Evolutionary conservation across 2,888 invertebrate genomes (phyloP).

Genomic region (Papilio elwesi): DNA sequence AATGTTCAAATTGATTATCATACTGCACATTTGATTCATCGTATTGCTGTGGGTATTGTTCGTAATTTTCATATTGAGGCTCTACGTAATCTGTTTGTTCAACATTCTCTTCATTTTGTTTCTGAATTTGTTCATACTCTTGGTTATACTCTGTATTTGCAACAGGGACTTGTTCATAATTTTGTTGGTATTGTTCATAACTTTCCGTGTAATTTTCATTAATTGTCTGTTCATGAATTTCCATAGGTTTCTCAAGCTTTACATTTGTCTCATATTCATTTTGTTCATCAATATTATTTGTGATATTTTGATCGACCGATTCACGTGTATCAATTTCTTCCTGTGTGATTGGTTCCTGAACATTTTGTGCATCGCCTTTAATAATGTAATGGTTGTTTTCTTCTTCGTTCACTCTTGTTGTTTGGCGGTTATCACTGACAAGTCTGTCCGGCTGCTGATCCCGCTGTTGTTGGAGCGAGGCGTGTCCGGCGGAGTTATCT

Average conservation of each 20-base stretch:
- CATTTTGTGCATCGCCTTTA: neutral
- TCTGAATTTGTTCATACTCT: constrained; percentile 52
- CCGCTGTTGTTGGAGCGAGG: constrained; percentile 59
- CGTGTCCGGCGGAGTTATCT: constrained; percentile 73
- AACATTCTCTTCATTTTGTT: constrained; percentile 54
- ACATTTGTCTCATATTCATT: neutral
- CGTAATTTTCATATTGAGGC: constrained; percentile 67
- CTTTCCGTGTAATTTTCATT: constrained; percentile 47
- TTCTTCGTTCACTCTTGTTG: constrained; percentile 51
- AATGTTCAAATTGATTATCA: constrained; percentile 63
- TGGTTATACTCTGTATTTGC: constrained; percentile 52
- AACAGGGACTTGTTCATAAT: constrained; percentile 55
- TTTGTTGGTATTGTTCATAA: constrained; percentile 57
- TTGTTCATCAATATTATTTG: constrained; percentile 27
- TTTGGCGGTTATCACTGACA: constrained; percentile 53
- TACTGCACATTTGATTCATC: constrained; percentile 64
- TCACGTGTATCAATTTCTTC: constrained; percentile 11
- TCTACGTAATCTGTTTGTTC: constrained; percentile 62
- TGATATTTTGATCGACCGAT: constrained; percentile 5
- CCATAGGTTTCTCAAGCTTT: constrained; percentile 3
- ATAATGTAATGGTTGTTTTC: constrained; percentile 49
- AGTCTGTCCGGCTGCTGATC: constrained; percentile 41
- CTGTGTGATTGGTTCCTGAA: constrained; percentile 11
- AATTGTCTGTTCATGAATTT: neutral
- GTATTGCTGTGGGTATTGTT: constrained; percentile 64